These are phyloP conservation scores for Spilosoma lubricipeda DNA, from an alignment of 2,888 invertebrate genomes.

Conservation along the genomic window DNA sequence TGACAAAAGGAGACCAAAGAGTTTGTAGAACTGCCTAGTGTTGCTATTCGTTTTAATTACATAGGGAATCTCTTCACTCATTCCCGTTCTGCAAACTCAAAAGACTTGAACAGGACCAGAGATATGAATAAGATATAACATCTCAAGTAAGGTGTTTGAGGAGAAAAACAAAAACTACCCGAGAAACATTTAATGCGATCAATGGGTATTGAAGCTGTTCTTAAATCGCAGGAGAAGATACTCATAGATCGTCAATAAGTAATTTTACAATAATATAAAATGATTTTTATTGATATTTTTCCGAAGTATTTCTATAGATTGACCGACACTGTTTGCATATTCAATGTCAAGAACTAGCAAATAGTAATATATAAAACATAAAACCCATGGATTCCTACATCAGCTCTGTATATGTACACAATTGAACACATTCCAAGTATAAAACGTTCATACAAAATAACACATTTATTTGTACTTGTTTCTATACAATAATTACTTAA, in stretches of 20 bases:
- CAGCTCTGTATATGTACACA: conserved; percentile 47
- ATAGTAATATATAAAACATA: background rate
- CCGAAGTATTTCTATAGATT: background rate
- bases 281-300: background rate
- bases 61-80: too few species aligned
- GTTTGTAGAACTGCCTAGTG: too few species aligned
- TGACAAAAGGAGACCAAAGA: too few species aligned
- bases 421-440: conserved; percentile 48
- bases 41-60: too few species aligned
- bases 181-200: too few species aligned
- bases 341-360: background rate
- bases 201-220: too few species aligned
- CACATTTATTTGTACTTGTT: conserved; percentile 57
- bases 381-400: conserved; percentile 22
- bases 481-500: conserved; percentile 55
- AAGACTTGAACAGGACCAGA: too few species aligned
- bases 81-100: too few species aligned
- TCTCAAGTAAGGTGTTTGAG: background rate
- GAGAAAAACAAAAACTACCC: background rate
- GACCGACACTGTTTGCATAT: background rate
- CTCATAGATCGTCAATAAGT: too few species aligned
- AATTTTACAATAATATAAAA: too few species aligned
- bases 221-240: too few species aligned
- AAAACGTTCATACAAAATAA: conserved; percentile 54
- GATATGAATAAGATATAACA: too few species aligned